Base-by-base conservation (phyloP, 2,797 vertebrate species). In the Threskiornis aethiopicus region DNA sequence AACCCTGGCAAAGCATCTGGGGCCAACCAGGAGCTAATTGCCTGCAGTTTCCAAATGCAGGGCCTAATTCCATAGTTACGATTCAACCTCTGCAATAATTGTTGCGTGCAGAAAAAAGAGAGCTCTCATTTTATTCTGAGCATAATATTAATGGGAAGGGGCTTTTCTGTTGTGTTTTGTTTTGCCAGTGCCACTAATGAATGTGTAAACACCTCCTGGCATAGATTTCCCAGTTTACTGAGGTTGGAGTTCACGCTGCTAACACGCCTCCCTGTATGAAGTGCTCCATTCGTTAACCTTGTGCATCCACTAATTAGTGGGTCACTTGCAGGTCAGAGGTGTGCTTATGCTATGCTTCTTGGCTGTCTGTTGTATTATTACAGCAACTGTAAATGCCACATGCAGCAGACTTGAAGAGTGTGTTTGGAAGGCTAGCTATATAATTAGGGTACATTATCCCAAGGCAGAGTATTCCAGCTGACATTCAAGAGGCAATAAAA, bases 311-410 rank as follows among this genome's bases (percentile, higher is more conserved):
- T 98, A 98, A 98, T 98, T 91, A 96, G 96, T 16, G 79, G 98
- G 97, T 97, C 96, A 97, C 97, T 98, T 98, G 98, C 97, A 55
- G 97, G 98, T 97, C 97, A 98, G 97, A 97, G 96, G 96, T 96
- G 95, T 52, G 83, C 94, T 97, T 67, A n/a, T 87, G 83, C 86
- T 93, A 33, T 77, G 95, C 90, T 95, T 57, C 97, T 97, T 90
- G 87, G 92, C 96, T 94, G 92, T 22, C 75, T 89, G 76, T 39
- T 65, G 52, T 39, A 9, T 96, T 97, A 97, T 98, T 98, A 88
- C 58, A 79, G 87, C 85, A 84, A 96, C 98, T 97, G 97, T 92
- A 97, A 98, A 97, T 97, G 97, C 98, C 96, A 93, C 96, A 96
- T 97, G 97, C 82, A 75, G 93, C 96, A 95, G 90, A 69, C 91